Evolutionary conservation across 2,113 vertebrate genomes (phyloP), one percentile per base, ranked within the genome.

Genomic region (Lampris megalopsis): DNA sequence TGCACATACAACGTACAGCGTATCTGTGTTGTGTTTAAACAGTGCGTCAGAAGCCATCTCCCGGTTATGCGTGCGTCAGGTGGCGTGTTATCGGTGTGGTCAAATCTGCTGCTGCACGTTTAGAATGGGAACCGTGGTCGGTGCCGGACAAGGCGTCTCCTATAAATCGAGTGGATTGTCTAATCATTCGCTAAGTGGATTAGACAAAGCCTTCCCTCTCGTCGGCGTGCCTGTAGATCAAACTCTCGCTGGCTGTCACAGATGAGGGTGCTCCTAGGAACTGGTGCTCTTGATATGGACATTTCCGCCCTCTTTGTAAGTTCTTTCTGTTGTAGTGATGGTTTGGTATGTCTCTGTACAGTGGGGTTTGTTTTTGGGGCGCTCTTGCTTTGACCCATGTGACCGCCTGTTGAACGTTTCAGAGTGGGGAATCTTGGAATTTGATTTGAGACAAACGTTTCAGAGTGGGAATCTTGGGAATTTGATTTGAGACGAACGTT

Each of bases 161-260:
- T 63, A 1, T 80, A 63, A 57, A 66, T 88, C 87, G 68, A 49
- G 70, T 83, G 61, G 63, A 73, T 77, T 76, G 84, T 68, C 80
- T 88, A 79, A 86, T 88, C 71, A 8, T 5, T 24, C 24, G 65
- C 11, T 81, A 88, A 92, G 79, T 75, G 82, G 90, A 91, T 92
- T 90, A 89, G 64, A 50, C 24, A 82, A 86, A 91, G 79, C 75
- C 77, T 43, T 45, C 40, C 24, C 71, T 36, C 48, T 1, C 52
- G 75, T 3, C 68, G 3, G 70, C 7, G 61, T 3, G 10, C 24
- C 9, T 11, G 42, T 43, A 5, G 77, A 81, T 85, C 78, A 82
- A 68, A 77, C 38, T 2, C 54, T 36, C 68, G 4, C 75, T 7
- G 1, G 0, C 63, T 1, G 54, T 45, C 35, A 9, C 72, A 35